Evolutionary conservation across 2,888 invertebrate genomes (phyloP).

Genomic region (Diachrysia chrysitis): DNA sequence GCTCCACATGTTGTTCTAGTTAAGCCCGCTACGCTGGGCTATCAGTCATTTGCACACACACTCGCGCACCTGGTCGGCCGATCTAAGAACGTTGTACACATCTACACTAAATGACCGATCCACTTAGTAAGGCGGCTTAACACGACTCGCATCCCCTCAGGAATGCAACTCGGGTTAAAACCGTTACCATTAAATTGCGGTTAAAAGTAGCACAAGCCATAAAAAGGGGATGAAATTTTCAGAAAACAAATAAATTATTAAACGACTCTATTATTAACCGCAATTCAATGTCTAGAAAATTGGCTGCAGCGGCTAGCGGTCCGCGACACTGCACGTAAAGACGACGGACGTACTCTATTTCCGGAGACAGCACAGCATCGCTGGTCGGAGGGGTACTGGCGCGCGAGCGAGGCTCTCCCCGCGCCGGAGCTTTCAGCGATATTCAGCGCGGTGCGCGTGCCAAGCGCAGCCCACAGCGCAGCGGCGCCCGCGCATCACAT

Average conservation of each 20-base stretch:
- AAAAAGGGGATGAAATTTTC: conserved; percentile 36
- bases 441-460: conserved; percentile 80
- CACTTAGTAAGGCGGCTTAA: conserved; percentile 63
- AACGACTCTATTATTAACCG: conserved; percentile 76
- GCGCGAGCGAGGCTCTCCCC: conserved; percentile 74
- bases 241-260: conserved; percentile 56
- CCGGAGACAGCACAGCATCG: conserved; percentile 90
- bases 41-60: conserved; percentile 88
- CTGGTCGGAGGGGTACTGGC: conserved; percentile 90
- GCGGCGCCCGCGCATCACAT: conserved; percentile 48
- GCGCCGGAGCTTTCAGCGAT: conserved; percentile 77
- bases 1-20: conserved; percentile 87
- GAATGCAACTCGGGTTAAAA: conserved; percentile 79
- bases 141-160: conserved; percentile 74
- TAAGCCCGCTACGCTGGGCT: conserved; percentile 83
- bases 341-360: conserved; percentile 87
- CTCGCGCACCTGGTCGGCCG: conserved; percentile 87
- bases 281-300: conserved; percentile 78
- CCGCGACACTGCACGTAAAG: conserved; percentile 77
- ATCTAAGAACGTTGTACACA: conserved; percentile 81
- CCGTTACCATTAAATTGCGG: conserved; percentile 75
- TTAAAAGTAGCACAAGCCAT: conserved; percentile 27
- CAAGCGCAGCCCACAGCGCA: conserved; percentile 72
- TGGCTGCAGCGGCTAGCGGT: conserved; percentile 70
- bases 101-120: conserved; percentile 78